Evolutionary conservation across 2,113 vertebrate genomes (phyloP).

Genomic region (Plectropomus leopardus): DNA sequence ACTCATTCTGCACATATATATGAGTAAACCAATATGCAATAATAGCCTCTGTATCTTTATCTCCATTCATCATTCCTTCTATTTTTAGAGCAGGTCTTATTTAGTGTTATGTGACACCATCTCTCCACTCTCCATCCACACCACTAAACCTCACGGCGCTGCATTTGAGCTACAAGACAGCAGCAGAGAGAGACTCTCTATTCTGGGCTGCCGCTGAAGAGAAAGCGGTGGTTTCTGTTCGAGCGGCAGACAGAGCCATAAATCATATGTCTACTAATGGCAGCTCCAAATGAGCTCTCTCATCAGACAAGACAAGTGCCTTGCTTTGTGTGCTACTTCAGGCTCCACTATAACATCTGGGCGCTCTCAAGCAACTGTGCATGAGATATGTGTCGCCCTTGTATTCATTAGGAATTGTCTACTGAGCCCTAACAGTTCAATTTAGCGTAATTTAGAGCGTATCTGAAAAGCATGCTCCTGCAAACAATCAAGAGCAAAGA

Average conservation of each 20-base stretch:
- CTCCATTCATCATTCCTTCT: slow-evolving; percentile 7
- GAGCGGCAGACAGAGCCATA: slow-evolving; percentile 72
- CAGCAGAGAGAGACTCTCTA: slow-evolving; percentile 29
- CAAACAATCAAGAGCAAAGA: slow-evolving; percentile 45
- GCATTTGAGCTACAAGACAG: slow-evolving; percentile 31
- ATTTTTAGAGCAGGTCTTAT: slow-evolving; percentile 5
- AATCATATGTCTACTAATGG: slow-evolving; percentile 82
- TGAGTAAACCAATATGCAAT: not conserved
- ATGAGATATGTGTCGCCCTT: slow-evolving; percentile 59
- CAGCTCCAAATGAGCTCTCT: slow-evolving; percentile 84
- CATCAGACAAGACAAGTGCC: slow-evolving; percentile 86
- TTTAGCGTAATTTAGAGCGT: slow-evolving; percentile 53
- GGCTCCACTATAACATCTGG: slow-evolving; percentile 81
- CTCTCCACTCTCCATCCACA: slow-evolving; percentile 10
- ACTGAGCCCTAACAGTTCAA: slow-evolving; percentile 65
- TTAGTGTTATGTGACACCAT: slow-evolving; percentile 22
- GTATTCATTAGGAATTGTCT: slow-evolving; percentile 74
- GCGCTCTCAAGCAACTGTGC: slow-evolving; percentile 68
- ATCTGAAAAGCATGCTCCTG: slow-evolving; percentile 53
- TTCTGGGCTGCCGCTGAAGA: slow-evolving; percentile 42
- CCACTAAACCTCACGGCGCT: slow-evolving; percentile 19
- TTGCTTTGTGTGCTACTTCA: slow-evolving; percentile 81
- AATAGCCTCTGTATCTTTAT: not conserved
- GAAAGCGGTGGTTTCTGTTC: slow-evolving; percentile 56
- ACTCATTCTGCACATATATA: not conserved